phyloP scores from a whole-genome alignment of 2,797 vertebrate genomes.

The Neosilurus hyrtlii region DNA sequence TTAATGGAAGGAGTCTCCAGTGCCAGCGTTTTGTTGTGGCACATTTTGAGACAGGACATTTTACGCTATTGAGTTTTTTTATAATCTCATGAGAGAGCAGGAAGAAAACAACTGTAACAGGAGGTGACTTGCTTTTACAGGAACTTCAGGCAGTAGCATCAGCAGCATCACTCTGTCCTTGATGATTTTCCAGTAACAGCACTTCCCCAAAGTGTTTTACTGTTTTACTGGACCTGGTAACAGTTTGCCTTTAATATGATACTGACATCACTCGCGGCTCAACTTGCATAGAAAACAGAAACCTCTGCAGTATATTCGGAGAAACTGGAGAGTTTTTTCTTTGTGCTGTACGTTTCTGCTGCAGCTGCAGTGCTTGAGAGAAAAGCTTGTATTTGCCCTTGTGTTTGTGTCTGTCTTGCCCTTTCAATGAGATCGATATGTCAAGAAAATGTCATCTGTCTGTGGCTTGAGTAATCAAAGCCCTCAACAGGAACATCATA shows the following conservation, averaged over 20 bases:
- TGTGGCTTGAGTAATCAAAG: conserved; percentile 63
- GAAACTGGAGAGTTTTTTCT: conserved; percentile 33
- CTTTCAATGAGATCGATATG: conserved; percentile 68
- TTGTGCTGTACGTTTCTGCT: conserved; percentile 35
- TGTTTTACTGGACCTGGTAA: not conserved
- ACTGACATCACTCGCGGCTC: not conserved
- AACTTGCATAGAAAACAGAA: not conserved
- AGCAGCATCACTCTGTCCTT: too few species aligned
- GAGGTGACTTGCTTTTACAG: not conserved
- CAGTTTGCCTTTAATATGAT: not conserved
- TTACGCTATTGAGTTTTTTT: not conserved
- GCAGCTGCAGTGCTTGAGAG: conserved; percentile 51
- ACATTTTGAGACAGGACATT: not conserved
- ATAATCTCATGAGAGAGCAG: not conserved
- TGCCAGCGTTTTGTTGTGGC: not conserved
- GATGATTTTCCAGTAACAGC: not conserved
- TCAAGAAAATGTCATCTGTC: conserved; percentile 72
- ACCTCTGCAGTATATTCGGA: not conserved
- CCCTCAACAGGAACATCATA: conserved; percentile 67
- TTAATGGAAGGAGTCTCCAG: not conserved
- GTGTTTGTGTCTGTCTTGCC: conserved; percentile 53
- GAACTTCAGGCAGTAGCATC: not conserved
- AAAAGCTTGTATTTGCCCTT: conserved; percentile 62
- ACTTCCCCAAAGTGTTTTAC: not conserved
- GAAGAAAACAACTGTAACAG: not conserved